phyloP scores from a whole-genome alignment of 1,140 invertebrate species.

The Globodera rostochiensis region DNA sequence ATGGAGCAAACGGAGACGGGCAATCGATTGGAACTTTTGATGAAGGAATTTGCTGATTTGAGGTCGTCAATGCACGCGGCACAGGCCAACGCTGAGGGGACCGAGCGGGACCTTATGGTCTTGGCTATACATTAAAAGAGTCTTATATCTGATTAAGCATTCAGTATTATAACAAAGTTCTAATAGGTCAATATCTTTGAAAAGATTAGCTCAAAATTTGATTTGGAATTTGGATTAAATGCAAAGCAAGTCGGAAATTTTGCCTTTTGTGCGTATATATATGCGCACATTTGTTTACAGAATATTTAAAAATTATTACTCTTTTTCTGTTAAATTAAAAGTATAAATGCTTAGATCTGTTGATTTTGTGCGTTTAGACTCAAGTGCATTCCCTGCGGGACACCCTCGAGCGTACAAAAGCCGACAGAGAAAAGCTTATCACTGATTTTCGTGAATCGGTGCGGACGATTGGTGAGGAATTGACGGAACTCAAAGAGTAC shows the following conservation, averaged over 20 bases:
- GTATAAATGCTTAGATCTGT: too few relatives aligned
- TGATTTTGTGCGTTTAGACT: neutral
- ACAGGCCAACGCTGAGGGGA: conserved; percentile 17
- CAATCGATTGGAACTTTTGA: conserved; percentile 28
- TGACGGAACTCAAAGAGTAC: conserved; percentile 15
- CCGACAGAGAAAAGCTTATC: conserved; percentile 27
- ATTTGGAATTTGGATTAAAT: too few relatives aligned
- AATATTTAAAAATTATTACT: too few relatives aligned
- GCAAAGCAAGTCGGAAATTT: too few relatives aligned
- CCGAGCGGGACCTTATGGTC: conserved; percentile 22
- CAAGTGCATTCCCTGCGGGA: conserved; percentile 37
- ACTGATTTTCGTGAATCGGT: conserved; percentile 32
- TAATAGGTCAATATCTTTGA: too few relatives aligned
- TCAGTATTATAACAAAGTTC: too few relatives aligned
- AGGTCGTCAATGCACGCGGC: conserved; percentile 17
- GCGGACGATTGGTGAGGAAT: conserved; percentile 5
- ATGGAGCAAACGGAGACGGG: conserved; percentile 33
- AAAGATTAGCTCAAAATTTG: too few relatives aligned
- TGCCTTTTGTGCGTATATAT: too few relatives aligned
- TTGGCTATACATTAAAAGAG: too few relatives aligned
- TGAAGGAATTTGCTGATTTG: conserved; percentile 32
- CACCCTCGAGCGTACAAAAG: conserved; percentile 20
- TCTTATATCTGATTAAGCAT: too few relatives aligned
- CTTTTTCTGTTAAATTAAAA: too few relatives aligned
- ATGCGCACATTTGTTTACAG: too few relatives aligned